Evolutionary conservation across 2,797 vertebrate species (phyloP).

Genomic region (Cirrhinus molitorella): DNA sequence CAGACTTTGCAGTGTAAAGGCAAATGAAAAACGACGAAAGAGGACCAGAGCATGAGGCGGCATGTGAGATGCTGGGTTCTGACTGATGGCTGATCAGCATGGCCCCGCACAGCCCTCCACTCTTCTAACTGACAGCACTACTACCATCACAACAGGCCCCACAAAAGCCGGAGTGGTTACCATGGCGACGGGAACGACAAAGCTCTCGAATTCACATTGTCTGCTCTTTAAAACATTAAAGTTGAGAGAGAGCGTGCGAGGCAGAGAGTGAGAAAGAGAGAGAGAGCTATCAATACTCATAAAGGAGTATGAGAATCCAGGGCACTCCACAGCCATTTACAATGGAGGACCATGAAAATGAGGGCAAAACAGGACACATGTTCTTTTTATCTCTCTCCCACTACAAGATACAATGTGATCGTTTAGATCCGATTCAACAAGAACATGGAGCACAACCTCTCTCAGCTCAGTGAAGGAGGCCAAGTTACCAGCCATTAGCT

Average conservation of each 20-base stretch:
- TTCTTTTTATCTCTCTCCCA: constrained; percentile 26
- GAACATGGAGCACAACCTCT: not conserved
- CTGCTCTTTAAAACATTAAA: constrained; percentile 59
- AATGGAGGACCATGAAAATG: constrained; percentile 54
- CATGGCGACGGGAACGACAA: constrained; percentile 51
- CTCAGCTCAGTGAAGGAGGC: not conserved
- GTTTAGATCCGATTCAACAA: not conserved
- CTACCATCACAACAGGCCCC: constrained; percentile 41
- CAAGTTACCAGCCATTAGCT: not conserved
- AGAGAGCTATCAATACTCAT: constrained; percentile 42
- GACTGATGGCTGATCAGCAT: constrained; percentile 58
- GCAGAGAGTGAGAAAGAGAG: constrained; percentile 25
- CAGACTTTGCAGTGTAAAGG: not conserved
- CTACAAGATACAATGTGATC: constrained; percentile 30
- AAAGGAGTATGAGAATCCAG: constrained; percentile 51
- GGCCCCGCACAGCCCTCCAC: constrained; percentile 44
- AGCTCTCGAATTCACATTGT: constrained; percentile 48
- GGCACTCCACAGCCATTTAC: constrained; percentile 55
- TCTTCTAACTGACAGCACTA: constrained; percentile 53
- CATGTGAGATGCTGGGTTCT: constrained; percentile 9
- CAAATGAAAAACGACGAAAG: not conserved
- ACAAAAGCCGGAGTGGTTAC: constrained; percentile 45
- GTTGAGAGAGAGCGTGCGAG: constrained; percentile 12
- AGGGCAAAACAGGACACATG: constrained; percentile 46
- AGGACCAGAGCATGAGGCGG: constrained; percentile 14